Conservation (phyloP, 2,797 vertebrate species). For the Muscicapa striata region DNA sequence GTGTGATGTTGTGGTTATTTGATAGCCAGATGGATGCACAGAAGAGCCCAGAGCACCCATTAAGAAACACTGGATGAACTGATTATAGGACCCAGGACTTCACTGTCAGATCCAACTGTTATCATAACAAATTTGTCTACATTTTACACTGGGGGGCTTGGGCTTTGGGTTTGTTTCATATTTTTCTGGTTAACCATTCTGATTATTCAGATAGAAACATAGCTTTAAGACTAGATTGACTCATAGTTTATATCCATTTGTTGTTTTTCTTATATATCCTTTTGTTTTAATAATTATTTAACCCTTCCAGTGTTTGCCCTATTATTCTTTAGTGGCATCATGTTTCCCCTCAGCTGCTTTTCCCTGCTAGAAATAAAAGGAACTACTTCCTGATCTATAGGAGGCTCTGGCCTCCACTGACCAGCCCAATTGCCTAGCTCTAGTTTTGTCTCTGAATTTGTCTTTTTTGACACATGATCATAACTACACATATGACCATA, state of each 20-base stretch:
- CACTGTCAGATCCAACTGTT: neutral
- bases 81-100: neutral
- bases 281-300: neutral
- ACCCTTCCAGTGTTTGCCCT: neutral
- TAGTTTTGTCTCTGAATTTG: neutral
- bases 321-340: rapidly evolving
- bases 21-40: neutral
- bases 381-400: neutral
- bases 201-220: neutral
- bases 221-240: neutral
- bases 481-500: neutral
- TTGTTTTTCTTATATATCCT: neutral
- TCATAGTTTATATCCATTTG: neutral
- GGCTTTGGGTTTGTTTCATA: neutral
- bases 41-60: neutral
- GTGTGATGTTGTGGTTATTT: neutral
- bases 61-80: neutral
- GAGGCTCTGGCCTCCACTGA: neutral
- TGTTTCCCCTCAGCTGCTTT: neutral
- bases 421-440: neutral
- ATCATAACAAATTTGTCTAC: neutral
- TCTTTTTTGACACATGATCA: neutral
- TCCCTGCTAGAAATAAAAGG: neutral
- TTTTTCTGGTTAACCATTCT: neutral
- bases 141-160: neutral